Evolutionary conservation across 1,140 invertebrate species (phyloP), one percentile per base, ranked within the genome.

Genomic region (Conus betulinus): DNA sequence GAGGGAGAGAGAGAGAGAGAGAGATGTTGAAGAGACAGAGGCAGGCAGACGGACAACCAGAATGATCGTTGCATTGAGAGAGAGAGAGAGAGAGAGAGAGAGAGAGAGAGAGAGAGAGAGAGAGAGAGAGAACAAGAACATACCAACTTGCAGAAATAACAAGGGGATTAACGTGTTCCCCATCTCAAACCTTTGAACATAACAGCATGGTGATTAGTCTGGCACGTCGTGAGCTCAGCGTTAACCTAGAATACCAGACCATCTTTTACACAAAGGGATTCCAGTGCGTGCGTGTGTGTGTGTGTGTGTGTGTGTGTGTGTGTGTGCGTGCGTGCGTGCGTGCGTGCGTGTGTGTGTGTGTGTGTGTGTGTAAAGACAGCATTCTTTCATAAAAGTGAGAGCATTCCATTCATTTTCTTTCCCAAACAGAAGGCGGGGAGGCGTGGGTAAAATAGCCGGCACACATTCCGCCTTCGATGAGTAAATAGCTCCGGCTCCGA

Each of bases 1-100:
- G 81, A 83, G 51, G 10, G 81, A 83, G 51, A 83, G 25, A 83
- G 51, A 83, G 81, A 83, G 51, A 83, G 81, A 83, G 51, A 83
- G 25, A 83, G 51, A 83, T 10, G 55, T 7, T 7, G 39, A 39
- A 39, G 39, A 39, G 39, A 39, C 39, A 39, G 39, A 39, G 39
- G 39, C 39, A 39, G 39, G 3, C 39, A 39, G 39, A 39, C 39
- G 39, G 39, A 39, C 39, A 39, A 39, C 39, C 39, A 39, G 39
- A 39, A 39, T 39, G 39, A 39, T 3, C 39, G 39, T 39, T 39
- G 39, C 3, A 39, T 39, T 39, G 0, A 39, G 3, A 39, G 39
- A 39, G 39, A 39, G 39, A 39, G 39, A 39, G 39, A 39, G 39
- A 39, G 39, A 39, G 39, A 39, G 39, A 39, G 39, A 39, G 39